These are phyloP conservation scores for Leucosticte australis DNA, from an alignment of 2,113 vertebrate genomes.

Conservation along the genomic window DNA sequence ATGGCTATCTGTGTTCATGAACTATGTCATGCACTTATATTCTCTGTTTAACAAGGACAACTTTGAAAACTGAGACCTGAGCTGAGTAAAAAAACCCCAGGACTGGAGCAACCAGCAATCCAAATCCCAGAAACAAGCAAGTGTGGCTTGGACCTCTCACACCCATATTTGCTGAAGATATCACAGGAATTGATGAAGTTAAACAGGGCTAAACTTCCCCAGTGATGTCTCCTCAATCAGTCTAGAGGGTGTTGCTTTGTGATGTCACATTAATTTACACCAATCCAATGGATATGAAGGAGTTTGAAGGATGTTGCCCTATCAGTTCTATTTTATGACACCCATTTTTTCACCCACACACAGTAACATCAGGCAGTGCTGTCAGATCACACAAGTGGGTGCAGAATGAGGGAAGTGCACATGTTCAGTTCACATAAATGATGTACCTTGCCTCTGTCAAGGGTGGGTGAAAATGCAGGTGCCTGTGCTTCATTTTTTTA, in stretches of 20 bases:
- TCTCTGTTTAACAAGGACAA: background rate
- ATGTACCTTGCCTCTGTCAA: fast-evolving
- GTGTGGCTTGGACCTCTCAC: background rate
- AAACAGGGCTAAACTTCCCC: background rate
- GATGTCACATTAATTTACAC: background rate
- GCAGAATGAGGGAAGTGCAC: background rate
- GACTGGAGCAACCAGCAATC: background rate
- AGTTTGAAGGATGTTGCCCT: background rate
- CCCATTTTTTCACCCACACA: background rate
- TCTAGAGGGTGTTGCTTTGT: background rate
- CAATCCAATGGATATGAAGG: background rate
- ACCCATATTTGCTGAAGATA: background rate
- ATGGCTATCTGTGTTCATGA: background rate
- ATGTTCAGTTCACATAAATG: background rate
- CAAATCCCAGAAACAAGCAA: background rate
- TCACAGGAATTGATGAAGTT: background rate
- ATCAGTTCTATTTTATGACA: background rate
- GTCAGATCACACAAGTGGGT: background rate
- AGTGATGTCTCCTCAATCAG: background rate
- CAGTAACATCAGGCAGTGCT: background rate
- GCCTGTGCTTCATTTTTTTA: background rate
- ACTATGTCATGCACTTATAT: background rate
- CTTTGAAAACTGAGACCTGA: background rate
- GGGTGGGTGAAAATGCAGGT: background rate
- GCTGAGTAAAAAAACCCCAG: background rate